Evolutionary conservation across 2,888 invertebrate genomes (phyloP), one percentile per base, ranked within the genome.

Genomic region (Deilephila porcellus): DNA sequence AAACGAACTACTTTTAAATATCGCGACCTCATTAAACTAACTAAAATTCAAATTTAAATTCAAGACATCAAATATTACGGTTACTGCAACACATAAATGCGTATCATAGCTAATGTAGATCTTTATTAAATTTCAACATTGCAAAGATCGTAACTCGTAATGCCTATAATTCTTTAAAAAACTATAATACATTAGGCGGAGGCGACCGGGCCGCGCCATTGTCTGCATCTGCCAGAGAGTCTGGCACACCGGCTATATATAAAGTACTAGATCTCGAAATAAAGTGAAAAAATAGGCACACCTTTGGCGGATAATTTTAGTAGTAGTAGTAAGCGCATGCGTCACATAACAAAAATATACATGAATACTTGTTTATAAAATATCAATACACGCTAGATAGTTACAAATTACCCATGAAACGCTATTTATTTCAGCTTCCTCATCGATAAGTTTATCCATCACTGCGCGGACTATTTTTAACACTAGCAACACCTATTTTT

Each of bases 401-500:
- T 73, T 76, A 77, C 76, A 81, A 77, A 79, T 75, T 71, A 77
- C 37, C 77, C 74, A 62, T 71, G 71, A 74, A 78, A 78, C 63
- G 73, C 76, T 78, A 72, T 64, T 79, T 76, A 79, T 80, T 77
- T 77, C 73, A 71, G 75, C 72, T 74, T 75, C 76, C 76, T 80
- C 79, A 76, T 74, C 73, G 74, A 62, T 70, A 52, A 77, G 77
- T 83, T 79, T 80, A 78, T 77, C 73, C 78, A 83, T 79, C 79
- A 80, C 78, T 78, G 77, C 75, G 77, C 75, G 74, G 71, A 79
- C 83, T 85, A 81, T 82, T 82, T 85, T 84, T 84, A 83, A 80
- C 73, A 76, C 75, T 78, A 73, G 83, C 83, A 83, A 85, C 83
- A 83, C 77, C 77, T 78, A 79, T 82, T 82, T 80, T 80, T 80